Conservation (phyloP, 1,140 invertebrate species). For the Drosophila bocki region DNA sequence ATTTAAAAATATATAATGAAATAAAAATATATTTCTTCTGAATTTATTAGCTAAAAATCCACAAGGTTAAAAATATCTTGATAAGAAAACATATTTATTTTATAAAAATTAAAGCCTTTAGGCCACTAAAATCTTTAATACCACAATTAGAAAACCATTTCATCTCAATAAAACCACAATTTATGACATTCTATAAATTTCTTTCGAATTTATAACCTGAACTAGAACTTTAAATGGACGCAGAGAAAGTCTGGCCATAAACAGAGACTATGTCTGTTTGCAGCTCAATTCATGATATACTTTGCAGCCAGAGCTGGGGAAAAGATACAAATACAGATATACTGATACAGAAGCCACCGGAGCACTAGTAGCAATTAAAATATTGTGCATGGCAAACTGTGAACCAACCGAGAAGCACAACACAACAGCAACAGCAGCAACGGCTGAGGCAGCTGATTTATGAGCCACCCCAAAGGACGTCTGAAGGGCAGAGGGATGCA, state of each 20-base stretch:
- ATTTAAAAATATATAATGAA: background rate
- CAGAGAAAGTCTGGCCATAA: conserved; percentile 36
- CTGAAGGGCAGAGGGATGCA: conserved; percentile 18
- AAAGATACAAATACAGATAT: conserved; percentile 3
- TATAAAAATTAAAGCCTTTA: background rate
- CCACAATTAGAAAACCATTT: background rate
- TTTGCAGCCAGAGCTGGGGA: conserved; percentile 18
- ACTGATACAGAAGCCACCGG: conserved; percentile 26
- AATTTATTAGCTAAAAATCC: background rate
- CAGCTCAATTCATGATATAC: conserved; percentile 51
- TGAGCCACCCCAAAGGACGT: conserved; percentile 49
- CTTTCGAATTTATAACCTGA: conserved; percentile 5
- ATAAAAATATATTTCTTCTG: no score
- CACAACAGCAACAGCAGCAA: conserved; percentile 25
- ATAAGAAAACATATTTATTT: background rate
- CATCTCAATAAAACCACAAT: conserved; percentile 7
- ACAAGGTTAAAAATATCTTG: background rate
- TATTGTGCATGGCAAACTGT: conserved; percentile 54
- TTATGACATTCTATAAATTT: conserved; percentile 13
- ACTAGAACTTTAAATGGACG: conserved; percentile 37
- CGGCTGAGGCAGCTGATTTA: conserved; percentile 65
- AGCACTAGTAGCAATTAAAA: conserved; percentile 66
- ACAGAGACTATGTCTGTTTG: conserved; percentile 21
- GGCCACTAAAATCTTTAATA: background rate
- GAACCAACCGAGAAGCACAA: conserved; percentile 26